phyloP scores from a whole-genome alignment of 2,113 vertebrate species.

The Anolis carolinensis region DNA sequence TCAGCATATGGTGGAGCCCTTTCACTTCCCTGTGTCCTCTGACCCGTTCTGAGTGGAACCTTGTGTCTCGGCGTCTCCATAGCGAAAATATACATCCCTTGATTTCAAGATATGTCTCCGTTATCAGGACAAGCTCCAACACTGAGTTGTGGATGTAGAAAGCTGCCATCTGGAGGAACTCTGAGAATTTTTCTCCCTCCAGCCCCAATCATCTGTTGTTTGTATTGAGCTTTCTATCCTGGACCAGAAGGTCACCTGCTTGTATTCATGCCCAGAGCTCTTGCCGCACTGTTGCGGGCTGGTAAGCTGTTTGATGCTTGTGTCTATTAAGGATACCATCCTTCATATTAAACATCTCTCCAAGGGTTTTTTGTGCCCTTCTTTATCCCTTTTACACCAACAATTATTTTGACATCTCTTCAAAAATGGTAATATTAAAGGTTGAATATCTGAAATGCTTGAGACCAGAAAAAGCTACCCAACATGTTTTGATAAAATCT shows the following conservation, averaged over 20 bases:
- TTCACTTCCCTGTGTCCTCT: background rate
- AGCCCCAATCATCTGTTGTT: background rate
- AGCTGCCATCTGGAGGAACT: background rate
- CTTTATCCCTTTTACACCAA: background rate
- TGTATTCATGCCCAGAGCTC: background rate
- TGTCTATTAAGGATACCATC: background rate
- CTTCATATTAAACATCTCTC: background rate
- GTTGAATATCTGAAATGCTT: background rate
- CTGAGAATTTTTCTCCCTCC: background rate
- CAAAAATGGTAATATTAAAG: background rate
- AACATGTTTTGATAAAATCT: background rate
- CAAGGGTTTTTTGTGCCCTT: background rate
- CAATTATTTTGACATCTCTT: rapidly evolving
- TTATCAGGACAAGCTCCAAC: background rate
- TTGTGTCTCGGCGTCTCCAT: background rate
- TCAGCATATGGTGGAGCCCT: background rate
- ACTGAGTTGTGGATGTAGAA: background rate
- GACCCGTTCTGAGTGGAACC: background rate
- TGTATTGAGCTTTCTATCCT: background rate
- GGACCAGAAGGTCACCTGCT: background rate
- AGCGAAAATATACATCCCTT: background rate
- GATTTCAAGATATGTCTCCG: background rate
- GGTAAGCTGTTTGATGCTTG: background rate
- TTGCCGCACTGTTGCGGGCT: background rate
- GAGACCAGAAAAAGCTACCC: background rate